phyloP scores from a whole-genome alignment of 2,888 invertebrate species.

The Nebria salina region DNA sequence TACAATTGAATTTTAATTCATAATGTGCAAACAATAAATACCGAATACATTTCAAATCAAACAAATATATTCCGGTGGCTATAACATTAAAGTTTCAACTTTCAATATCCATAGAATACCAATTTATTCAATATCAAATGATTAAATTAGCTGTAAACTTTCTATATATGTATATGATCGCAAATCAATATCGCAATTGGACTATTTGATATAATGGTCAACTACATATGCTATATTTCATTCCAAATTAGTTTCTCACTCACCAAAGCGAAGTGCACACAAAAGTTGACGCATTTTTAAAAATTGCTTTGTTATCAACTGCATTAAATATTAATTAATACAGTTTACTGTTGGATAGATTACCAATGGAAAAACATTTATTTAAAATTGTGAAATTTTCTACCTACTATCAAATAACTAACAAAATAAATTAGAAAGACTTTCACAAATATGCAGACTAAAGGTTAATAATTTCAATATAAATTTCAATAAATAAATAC shows the following conservation, averaged over 20 bases:
- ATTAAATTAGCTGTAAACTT: too few relatives aligned
- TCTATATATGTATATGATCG: too few relatives aligned
- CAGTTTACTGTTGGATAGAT: background rate
- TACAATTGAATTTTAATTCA: background rate
- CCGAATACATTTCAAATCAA: too few relatives aligned
- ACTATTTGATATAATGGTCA: too few relatives aligned
- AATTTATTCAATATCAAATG: too few relatives aligned
- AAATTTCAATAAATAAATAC: background rate
- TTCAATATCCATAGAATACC: too few relatives aligned
- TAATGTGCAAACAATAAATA: background rate
- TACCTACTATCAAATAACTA: background rate
- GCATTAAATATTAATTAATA: background rate
- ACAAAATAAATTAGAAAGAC: background rate
- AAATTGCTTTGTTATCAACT: background rate
- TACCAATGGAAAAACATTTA: background rate
- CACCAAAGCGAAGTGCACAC: too few relatives aligned
- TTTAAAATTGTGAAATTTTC: background rate
- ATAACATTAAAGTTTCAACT: too few relatives aligned
- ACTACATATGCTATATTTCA: too few relatives aligned
- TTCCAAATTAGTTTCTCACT: too few relatives aligned
- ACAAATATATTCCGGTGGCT: too few relatives aligned
- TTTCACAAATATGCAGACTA: background rate
- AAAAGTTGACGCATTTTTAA: background rate
- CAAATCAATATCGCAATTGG: too few relatives aligned
- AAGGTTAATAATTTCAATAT: background rate